Base-by-base conservation (phyloP, 2,888 invertebrate species). In the Branchellion lobata region DNA sequence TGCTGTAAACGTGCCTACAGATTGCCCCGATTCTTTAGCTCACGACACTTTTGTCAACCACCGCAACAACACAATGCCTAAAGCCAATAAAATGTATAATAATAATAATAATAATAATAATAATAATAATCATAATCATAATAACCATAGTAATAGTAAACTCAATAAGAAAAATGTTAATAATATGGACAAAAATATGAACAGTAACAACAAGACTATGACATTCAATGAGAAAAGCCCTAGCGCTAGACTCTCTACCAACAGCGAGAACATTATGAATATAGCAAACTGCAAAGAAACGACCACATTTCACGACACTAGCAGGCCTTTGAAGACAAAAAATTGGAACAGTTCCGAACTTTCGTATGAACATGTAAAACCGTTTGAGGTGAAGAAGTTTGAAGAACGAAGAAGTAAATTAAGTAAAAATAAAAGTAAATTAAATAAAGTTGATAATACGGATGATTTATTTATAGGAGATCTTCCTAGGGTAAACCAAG, bases 401-500 rank as follows among this genome's bases (percentile, higher is more conserved):
- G 29, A 27, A 75, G 27, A 36, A n/a, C 3, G 21, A 29, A 27
- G n/a, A 65, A 29, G 65, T 65, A 27, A n/a, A 65, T 65, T 21
- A 5, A n/a, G 5, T 5, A 21, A 8, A 65, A 27, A 65, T 29
- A 3, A 65, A 65, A n/a, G 27, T 27, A 65, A 65, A n/a, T 65
- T n/a, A n/a, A 65, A n/a, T 3, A 8, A 65, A 5, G n/a, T 3
- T 11, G 65, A 27, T 5, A 29, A n/a, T 27, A 31, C 8, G 5
- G 61, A 5, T 8, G 61, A 57, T 24, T 5, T 14, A 14, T 57
- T 5, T n/a, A 18, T 18, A 24, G 21, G n/a, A 33, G 77, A 77
- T n/a, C n/a, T 65, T 5, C 77, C 77, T 8, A 61, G 65, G 27
- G n/a, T 31, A 18, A 65, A 77, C 36, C 77, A 77, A 34, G 77